Conservation (phyloP, 2,888 invertebrate species). For the Megamerina dolium region DNA sequence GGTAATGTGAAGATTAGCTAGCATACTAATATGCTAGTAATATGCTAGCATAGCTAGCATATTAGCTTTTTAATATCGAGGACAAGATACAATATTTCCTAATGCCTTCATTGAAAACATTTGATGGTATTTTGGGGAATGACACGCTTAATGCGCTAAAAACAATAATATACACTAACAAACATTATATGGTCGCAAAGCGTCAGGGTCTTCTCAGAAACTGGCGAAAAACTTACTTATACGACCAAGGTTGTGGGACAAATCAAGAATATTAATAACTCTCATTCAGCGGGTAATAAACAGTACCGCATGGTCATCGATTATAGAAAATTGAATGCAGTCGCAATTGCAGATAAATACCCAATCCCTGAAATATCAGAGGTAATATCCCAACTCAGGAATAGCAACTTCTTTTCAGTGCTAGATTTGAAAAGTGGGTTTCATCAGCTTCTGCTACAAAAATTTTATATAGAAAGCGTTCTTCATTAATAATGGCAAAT, state of each 20-base stretch:
- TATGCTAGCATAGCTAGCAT: no score
- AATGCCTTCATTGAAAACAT: constrained; percentile 5
- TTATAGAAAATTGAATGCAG: no score
- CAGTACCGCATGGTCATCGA: neutral
- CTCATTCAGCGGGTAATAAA: no score
- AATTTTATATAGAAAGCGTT: neutral
- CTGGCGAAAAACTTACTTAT: constrained; percentile 1
- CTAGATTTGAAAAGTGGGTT: no score
- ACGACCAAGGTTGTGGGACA: neutral
- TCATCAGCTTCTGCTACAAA: neutral
- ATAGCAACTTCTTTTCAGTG: no score
- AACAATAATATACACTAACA: neutral
- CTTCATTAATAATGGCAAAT: no score
- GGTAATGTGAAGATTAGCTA: constrained; percentile 7
- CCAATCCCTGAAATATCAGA: neutral
- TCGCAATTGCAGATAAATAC: no score
- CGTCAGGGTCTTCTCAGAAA: neutral
- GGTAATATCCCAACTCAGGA: neutral
- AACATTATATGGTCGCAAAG: constrained; percentile 3
- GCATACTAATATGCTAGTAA: constrained; percentile 6
- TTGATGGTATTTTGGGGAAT: constrained; percentile 5
- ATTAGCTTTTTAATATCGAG: constrained; percentile 11
- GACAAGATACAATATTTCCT: constrained; percentile 4
- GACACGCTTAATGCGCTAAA: constrained; percentile 1
- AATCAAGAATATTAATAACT: neutral